A percentile compares a stretch with the other conserved stretches of the same genome.
Evolutionary conservation across 2,888 invertebrate genomes (phyloP).

Genomic region (Tenthredo mesomela): DNA sequence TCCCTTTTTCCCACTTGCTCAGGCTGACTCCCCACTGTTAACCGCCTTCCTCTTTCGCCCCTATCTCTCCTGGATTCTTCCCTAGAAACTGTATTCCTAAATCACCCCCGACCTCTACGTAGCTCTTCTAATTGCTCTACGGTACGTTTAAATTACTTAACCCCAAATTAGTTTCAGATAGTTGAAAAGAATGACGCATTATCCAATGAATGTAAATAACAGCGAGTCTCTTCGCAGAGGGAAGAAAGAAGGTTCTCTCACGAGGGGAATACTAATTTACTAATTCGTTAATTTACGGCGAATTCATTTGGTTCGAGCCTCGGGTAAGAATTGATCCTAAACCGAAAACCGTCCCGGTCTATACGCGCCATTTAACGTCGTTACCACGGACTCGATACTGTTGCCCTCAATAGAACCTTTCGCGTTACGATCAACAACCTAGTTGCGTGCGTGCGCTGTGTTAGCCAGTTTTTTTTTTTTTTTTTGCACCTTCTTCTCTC

Average conservation of each 20-base stretch:
- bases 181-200: conserved; percentile 73
- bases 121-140: conserved; percentile 74
- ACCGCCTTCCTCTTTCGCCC: conserved; percentile 33
- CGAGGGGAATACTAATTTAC: conserved; percentile 65
- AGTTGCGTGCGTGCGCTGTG: conserved; percentile 30
- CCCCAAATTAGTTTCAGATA: conserved; percentile 75
- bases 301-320: conserved; percentile 59
- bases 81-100: conserved; percentile 72
- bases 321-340: conserved; percentile 41
- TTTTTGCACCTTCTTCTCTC: not conserved
- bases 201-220: conserved; percentile 62
- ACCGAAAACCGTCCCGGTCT: conserved; percentile 37
- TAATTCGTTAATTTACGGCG: conserved; percentile 61
- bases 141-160: conserved; percentile 76
- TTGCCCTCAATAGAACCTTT: not conserved
- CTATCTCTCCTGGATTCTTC: conserved; percentile 56
- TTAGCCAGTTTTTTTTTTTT: conserved; percentile 13
- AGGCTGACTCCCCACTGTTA: conserved; percentile 41
- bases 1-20: conserved; percentile 43
- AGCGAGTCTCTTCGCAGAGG: conserved; percentile 19
- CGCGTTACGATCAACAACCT: conserved; percentile 26
- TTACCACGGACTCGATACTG: conserved; percentile 31
- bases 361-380: conserved; percentile 45
- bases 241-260: conserved; percentile 28
- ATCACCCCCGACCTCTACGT: conserved; percentile 71